phyloP scores from a whole-genome alignment of 2,888 invertebrate species.

The Harpalus rufipes region DNA sequence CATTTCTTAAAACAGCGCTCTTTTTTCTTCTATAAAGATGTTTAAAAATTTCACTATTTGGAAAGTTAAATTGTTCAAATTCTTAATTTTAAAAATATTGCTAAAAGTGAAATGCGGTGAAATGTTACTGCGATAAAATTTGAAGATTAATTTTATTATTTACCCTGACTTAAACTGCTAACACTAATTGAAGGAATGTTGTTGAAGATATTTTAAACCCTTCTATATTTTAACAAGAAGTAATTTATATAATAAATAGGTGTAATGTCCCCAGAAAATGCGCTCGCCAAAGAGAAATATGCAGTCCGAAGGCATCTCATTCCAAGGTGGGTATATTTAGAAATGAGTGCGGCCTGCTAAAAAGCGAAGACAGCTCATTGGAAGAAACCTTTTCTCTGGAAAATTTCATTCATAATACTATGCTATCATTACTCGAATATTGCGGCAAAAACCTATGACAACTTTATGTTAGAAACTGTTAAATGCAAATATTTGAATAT shows the following conservation, averaged over 20 bases:
- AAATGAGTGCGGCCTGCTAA: conserved; percentile 62
- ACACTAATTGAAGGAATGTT: background rate
- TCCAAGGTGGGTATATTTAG: conserved; percentile 64
- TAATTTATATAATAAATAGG: conserved; percentile 42
- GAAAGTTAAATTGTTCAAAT: background rate
- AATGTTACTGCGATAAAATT: background rate
- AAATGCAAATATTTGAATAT: conserved; percentile 57
- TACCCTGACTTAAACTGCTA: background rate
- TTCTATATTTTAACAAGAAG: conserved; percentile 4
- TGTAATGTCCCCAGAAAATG: conserved; percentile 45
- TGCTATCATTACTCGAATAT: background rate
- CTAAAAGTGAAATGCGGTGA: background rate
- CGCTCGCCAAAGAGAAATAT: conserved; percentile 56
- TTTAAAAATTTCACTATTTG: background rate
- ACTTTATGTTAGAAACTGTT: conserved; percentile 21
- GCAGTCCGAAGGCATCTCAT: conserved; percentile 50
- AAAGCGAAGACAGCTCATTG: conserved; percentile 59
- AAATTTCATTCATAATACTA: conserved; percentile 56
- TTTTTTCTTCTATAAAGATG: background rate
- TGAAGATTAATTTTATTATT: conserved; percentile 1
- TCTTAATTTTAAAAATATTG: background rate
- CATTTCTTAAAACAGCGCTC: too few species aligned
- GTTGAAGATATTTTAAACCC: background rate
- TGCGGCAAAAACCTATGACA: background rate
- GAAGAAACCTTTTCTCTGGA: conserved; percentile 50